Percentiles rank a stretch among this genome's conserved stretches.
These are phyloP conservation scores for Pangasius djambal DNA, from an alignment of 2,797 vertebrate species.

Conservation along the genomic window DNA sequence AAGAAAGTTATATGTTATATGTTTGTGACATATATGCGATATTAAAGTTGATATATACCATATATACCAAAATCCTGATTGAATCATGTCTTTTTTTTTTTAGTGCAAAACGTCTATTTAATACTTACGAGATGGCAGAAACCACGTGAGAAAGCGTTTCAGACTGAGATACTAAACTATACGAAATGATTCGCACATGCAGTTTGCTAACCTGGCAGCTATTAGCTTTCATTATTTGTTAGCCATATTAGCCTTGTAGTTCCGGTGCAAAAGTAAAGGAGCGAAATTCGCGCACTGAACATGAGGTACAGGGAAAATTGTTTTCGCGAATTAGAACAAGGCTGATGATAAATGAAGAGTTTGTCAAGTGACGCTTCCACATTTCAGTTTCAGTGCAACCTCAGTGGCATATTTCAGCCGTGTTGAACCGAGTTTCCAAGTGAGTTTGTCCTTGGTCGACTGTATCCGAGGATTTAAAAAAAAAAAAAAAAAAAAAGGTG, in stretches of 20 bases:
- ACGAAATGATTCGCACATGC: background rate
- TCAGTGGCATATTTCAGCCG: background rate
- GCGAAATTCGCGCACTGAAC: background rate
- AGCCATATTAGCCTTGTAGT: background rate
- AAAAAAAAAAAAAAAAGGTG: slow-evolving; percentile 55
- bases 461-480: slow-evolving; percentile 23
- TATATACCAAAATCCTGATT: no score
- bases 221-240: background rate
- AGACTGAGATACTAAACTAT: background rate
- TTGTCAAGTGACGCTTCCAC: background rate
- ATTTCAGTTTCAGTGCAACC: background rate
- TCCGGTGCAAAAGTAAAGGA: background rate
- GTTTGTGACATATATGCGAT: no score
- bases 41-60: no score
- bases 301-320: background rate
- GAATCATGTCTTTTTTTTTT: no score
- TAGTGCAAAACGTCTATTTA: background rate
- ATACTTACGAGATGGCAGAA: background rate
- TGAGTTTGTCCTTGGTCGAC: slow-evolving; percentile 8
- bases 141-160: background rate
- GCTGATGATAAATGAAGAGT: background rate
- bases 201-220: background rate
- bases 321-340: background rate
- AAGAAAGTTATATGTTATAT: no score
- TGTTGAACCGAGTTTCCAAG: background rate